Evolutionary conservation across 1,140 invertebrate genomes (phyloP), one percentile per base, ranked within the genome.

Genomic region (Lithobius niger): DNA sequence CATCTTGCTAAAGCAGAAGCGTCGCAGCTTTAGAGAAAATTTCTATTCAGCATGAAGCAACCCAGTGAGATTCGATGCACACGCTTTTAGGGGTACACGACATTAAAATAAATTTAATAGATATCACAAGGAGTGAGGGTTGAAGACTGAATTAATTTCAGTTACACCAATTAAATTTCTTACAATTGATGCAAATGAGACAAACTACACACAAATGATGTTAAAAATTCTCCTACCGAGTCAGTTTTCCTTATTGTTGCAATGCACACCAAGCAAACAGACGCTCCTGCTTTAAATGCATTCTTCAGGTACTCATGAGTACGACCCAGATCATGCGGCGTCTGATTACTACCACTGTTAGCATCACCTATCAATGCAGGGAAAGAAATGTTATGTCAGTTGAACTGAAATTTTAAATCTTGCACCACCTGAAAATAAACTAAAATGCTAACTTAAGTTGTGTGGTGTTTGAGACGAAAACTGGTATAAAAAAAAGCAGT

Each of bases 241-340:
- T 95, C 84, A 52, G 71, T 75, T 62, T 84, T 79, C 67, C 87
- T 90, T 0, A 96, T 80, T 59, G 83, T 82, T 47, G 83, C 87
- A 69, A 96, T 94, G 63, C 92, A 97, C 64, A 97, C 87, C 2
- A 96, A 75, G 68, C 92, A 96, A 31, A 86, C 84, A 2, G 82
- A 81, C 27, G 85, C 77, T 2, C 86, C 83, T 42, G 83, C 81
- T 65, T 82, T 79, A 59, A 89, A 77, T 0, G 79, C 74, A 65
- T 88, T 84, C 63, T 84, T 79, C 27, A 91, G 66, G 65, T 83
- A 81, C 18, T 79, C 78, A 55, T 80, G 74, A 3, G 83, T 85
- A 68, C 77, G 75, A 49, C 72, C 71, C 1, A 76, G 63, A 65
- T 78, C 71, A 6, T 50, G 3, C 3, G 3, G 13, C n/a, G 13